Percentiles rank a stretch among this genome's conserved stretches.
phyloP scores from a whole-genome alignment of 2,888 invertebrate genomes.

The Plemyria rubiginata region DNA sequence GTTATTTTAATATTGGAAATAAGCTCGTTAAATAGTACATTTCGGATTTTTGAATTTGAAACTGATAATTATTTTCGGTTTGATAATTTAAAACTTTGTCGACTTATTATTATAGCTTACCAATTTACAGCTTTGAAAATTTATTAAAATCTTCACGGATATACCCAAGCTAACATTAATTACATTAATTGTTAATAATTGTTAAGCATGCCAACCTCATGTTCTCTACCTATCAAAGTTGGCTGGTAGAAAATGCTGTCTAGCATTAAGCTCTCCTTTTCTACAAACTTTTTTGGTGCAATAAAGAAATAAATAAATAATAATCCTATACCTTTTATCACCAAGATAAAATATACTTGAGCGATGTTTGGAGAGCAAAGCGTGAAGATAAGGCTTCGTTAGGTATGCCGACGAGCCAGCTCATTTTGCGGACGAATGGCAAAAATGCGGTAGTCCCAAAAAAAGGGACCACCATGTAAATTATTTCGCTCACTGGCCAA shows the following conservation, averaged over 20 bases:
- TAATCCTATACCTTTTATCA: conserved; percentile 40
- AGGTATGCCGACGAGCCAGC: conserved; percentile 41
- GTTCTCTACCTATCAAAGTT: no score
- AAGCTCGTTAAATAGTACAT: conserved; percentile 9
- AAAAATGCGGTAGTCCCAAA: conserved; percentile 72
- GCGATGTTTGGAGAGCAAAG: conserved; percentile 46
- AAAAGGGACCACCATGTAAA: conserved; percentile 77
- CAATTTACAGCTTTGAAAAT: conserved; percentile 21
- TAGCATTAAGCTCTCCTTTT: no score
- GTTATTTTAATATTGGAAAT: conserved; percentile 41
- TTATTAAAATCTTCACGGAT: conserved; percentile 20
- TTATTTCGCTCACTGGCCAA: conserved; percentile 71
- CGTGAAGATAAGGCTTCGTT: conserved; percentile 51
- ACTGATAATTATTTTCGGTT: conserved; percentile 1
- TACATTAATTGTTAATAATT: no score
- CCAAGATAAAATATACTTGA: conserved; percentile 44
- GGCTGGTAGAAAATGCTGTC: no score
- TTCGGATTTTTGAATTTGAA: not conserved
- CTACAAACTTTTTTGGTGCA: no score
- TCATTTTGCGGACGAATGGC: conserved; percentile 50
- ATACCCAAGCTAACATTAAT: conserved; percentile 31
- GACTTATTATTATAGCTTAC: conserved; percentile 18
- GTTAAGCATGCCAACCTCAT: no score
- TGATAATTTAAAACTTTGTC: conserved; percentile 9
- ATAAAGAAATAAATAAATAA: no score